These are phyloP conservation scores for Desoria tigrina DNA, from an alignment of 2,888 invertebrate genomes.

Conservation along the genomic window DNA sequence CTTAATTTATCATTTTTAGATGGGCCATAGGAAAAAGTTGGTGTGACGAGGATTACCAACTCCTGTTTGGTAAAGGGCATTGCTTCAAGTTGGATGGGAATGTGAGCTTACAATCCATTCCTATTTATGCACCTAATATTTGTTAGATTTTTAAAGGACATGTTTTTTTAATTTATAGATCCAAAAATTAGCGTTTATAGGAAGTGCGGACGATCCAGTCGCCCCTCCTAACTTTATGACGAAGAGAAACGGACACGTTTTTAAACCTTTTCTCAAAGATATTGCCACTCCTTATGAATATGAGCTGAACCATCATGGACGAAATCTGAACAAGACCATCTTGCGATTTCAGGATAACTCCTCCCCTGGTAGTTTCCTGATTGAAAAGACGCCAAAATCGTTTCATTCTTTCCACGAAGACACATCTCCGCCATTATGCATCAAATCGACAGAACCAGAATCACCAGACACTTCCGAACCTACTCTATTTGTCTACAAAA, in stretches of 20 bases:
- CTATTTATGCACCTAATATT: neutral
- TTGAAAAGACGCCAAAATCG: no score
- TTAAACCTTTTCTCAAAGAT: constrained; percentile 20
- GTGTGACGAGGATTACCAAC: constrained; percentile 39
- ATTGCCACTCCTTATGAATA: constrained; percentile 27
- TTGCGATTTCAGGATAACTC: constrained; percentile 15
- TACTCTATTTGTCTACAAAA: neutral
- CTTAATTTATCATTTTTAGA: no score
- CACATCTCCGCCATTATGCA: no score
- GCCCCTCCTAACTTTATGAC: constrained; percentile 27
- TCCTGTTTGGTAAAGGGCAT: constrained; percentile 30
- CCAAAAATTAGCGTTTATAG: constrained; percentile 32
- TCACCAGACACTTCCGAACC: neutral
- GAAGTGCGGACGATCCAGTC: constrained; percentile 30
- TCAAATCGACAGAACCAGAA: neutral
- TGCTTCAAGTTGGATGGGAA: constrained; percentile 30
- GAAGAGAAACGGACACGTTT: constrained; percentile 28
- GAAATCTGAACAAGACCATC: constrained; percentile 17
- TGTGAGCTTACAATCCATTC: constrained; percentile 16
- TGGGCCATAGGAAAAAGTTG: constrained; percentile 37
- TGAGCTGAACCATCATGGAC: constrained; percentile 1
- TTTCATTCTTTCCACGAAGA: no score
- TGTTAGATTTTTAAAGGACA: neutral
- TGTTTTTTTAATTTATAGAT: constrained; percentile 32
- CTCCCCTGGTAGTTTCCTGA: no score